Base-by-base conservation (phyloP, 1,140 invertebrate species). In the Copidosoma floridanum region DNA sequence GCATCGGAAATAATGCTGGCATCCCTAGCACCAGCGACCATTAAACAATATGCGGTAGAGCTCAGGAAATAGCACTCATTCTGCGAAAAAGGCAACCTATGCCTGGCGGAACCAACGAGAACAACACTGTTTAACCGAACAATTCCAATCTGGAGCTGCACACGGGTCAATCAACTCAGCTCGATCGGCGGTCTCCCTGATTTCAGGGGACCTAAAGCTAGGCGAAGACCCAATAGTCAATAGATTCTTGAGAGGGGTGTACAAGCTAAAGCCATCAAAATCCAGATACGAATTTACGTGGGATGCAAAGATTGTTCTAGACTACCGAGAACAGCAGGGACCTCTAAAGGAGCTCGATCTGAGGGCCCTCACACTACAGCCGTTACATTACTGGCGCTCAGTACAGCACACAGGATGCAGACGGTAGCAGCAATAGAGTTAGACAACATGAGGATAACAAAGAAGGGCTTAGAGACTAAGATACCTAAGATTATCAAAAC, bases 1-100 rank as follows among this genome's bases (percentile, higher is more conserved):
- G 53, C 65, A 14, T 12, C 58, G n/a, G 24, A 63, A 57, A 35
- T 64, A 24, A 29, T 63, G 7, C 8, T 54, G 12, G 37, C 58
- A 24, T 64, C 62, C 12, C 27, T 64, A 23, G 53, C 58, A 11
- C 29, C 57, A 8, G 53, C 43, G 14, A 61, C 65, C 14, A 29
- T 46, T 2, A 66, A 59, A 51, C 62, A 64, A 18, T 66, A 66
- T 35, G 55, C 35, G n/a, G 56, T 52, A 8, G 62, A 51, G 5
- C 50, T 51, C 3, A 51, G 50, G 23, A 7, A 4, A 11, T 66
- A 56, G 59, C n/a, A n/a, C n/a, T 6, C 32, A 20, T 51, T 20
- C n/a, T 32, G 29, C 11, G 3, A 47, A 20, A 3, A n/a, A 8
- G 14, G 1, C 12, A 37, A 18, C 16, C 12, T 10, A 38, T 57